These are phyloP conservation scores for Macrotis lagotis DNA, from an alignment of 2,113 vertebrate genomes.

Conservation along the genomic window DNA sequence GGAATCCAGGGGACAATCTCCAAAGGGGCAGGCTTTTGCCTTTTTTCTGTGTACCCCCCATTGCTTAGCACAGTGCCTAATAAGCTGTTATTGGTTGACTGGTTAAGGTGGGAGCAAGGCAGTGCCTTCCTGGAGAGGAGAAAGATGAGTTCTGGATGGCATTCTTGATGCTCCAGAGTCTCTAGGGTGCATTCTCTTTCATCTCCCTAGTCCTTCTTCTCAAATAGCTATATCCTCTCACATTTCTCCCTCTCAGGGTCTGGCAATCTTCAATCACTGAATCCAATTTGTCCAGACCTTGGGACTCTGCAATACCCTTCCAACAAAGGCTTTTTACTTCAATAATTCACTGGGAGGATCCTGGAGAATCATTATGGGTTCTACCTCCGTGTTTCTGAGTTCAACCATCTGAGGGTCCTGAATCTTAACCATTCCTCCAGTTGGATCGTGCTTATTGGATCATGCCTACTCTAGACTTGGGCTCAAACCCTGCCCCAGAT, in stretches of 20 bases:
- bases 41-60: not conserved
- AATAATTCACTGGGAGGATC: slow-evolving; percentile 78
- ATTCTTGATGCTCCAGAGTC: slow-evolving; percentile 1
- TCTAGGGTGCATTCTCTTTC: not conserved
- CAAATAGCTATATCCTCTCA: not conserved
- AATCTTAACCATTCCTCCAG: not conserved
- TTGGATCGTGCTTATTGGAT: not conserved
- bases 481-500: not conserved
- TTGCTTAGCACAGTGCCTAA: not conserved
- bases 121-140: not conserved
- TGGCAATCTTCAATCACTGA: slow-evolving; percentile 27
- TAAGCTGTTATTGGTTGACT: not conserved
- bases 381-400: not conserved
- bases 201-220: not conserved
- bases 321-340: slow-evolving; percentile 77
- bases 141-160: not conserved
- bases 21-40: not conserved
- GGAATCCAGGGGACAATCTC: not conserved
- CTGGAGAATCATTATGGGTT: slow-evolving; percentile 71
- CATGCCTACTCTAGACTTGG: not conserved
- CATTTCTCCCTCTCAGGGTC: not conserved
- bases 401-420: slow-evolving; percentile 1
- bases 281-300: slow-evolving; percentile 79
- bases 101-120: not conserved
- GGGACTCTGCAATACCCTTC: slow-evolving; percentile 74